Evolutionary conservation across 2,797 vertebrate species (phyloP).

Genomic region (Lateolabrax maculatus): DNA sequence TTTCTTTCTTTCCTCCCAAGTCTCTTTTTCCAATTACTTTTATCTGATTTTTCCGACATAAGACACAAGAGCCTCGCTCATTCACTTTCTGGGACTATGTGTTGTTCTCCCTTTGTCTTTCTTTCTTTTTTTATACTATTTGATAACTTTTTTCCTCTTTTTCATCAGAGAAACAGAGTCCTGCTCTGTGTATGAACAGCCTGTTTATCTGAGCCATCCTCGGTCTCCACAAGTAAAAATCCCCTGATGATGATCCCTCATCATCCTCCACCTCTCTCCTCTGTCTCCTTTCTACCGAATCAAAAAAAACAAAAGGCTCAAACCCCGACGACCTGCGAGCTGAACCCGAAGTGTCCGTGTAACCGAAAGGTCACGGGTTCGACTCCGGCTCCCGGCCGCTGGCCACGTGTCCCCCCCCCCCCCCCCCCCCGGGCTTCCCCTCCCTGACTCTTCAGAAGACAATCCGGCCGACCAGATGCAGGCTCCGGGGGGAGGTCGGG

Average conservation of each 20-base stretch:
- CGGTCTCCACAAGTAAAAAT: neutral
- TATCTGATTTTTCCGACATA: neutral
- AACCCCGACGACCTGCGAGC: neutral
- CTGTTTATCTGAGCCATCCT: too few relatives aligned
- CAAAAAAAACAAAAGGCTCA: neutral
- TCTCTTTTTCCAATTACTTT: too few relatives aligned
- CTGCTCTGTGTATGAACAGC: neutral
- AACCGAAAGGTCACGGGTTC: neutral
- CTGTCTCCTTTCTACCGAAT: neutral
- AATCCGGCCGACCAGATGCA: neutral
- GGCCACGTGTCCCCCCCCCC: constrained; percentile 7
- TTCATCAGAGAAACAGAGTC: too few relatives aligned
- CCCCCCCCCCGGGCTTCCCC: neutral
- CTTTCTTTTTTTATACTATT: neutral
- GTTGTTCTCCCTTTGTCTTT: neutral
- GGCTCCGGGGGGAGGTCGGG: neutral
- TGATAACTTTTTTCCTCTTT: too few relatives aligned
- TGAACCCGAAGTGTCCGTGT: neutral
- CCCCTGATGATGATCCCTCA: neutral
- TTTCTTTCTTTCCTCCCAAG: neutral
- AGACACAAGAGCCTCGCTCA: neutral
- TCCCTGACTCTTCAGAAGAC: neutral
- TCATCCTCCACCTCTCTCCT: neutral
- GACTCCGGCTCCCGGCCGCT: neutral
- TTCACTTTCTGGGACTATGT: neutral